phyloP scores from a whole-genome alignment of 2,888 invertebrate species.

The Drosophila meridionalis region DNA sequence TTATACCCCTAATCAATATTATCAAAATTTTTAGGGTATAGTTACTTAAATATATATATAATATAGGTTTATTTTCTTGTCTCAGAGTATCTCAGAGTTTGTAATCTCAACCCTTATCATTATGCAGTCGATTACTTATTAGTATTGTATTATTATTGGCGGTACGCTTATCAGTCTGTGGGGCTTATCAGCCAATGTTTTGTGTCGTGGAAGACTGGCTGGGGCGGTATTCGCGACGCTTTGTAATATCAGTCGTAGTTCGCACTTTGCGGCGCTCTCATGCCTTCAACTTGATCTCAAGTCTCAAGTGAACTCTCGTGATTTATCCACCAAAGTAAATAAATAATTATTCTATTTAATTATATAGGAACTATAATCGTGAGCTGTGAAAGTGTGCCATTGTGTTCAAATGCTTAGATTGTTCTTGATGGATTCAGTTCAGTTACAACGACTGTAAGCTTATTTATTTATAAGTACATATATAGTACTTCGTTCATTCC shows the following conservation, averaged over 20 bases:
- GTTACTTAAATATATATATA: not conserved
- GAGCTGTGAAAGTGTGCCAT: conserved; percentile 40
- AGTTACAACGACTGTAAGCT: conserved; percentile 4
- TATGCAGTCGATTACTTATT: conserved; percentile 20
- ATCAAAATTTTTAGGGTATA: not conserved
- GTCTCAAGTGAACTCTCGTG: conserved; percentile 29
- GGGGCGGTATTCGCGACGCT: conserved; percentile 6
- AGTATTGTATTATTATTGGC: conserved; percentile 30
- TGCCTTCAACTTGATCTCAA: conserved; percentile 57
- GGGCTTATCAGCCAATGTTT: conserved; percentile 42
- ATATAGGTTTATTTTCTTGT: not conserved
- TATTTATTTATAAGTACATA: not conserved
- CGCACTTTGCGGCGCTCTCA: conserved; percentile 25
- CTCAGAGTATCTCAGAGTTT: not conserved
- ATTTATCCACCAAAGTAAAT: conserved; percentile 26
- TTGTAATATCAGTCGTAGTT: conserved; percentile 38
- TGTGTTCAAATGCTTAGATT: conserved; percentile 47
- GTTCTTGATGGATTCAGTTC: conserved; percentile 5
- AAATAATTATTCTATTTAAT: conserved; percentile 16
- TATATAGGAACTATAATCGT: conserved; percentile 3
- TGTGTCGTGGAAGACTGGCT: conserved; percentile 7
- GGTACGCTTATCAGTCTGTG: conserved; percentile 36
- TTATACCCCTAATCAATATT: no score
- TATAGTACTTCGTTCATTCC: conserved; percentile 3
- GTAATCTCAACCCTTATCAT: conserved; percentile 19